Conservation (phyloP, 53 echinoderm and acorn worm genomes). For the Astropecten irregularis region DNA sequence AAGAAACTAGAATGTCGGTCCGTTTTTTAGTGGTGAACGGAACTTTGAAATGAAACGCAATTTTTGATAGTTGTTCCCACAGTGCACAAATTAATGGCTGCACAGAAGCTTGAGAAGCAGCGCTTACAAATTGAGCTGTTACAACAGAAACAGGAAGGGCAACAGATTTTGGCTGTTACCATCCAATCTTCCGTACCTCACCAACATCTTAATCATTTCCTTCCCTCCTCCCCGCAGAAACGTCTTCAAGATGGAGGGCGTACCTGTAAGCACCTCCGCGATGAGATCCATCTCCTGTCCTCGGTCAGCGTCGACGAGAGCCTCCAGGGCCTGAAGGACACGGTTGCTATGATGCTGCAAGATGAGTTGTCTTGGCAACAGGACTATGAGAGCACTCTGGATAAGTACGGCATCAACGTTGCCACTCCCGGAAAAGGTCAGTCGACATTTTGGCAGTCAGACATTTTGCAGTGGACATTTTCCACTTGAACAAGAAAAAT, state of each 20-base stretch:
- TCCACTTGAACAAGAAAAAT: not conserved
- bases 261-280: conserved; percentile 72
- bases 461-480: not conserved
- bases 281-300: conserved; percentile 90
- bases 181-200: no score
- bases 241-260: conserved; percentile 80
- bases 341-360: conserved; percentile 85
- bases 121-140: no score
- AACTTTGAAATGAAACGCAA: no score
- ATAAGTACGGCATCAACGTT: conserved; percentile 85
- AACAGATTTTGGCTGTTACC: no score
- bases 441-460: no score
- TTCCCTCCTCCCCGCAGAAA: conserved; percentile 64
- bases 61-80: no score
- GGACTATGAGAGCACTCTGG: conserved; percentile 77
- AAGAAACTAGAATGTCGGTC: no score
- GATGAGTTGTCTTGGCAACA: conserved; percentile 98
- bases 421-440: conserved; percentile 78
- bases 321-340: conserved; percentile 84
- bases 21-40: no score
- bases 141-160: no score
- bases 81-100: no score
- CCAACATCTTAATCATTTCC: not conserved
- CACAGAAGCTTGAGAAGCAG: no score
- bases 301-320: conserved; percentile 93